Evolutionary conservation across 2,113 vertebrate species (phyloP), one percentile per base, ranked within the genome.

Genomic region (Panurus biarmicus): DNA sequence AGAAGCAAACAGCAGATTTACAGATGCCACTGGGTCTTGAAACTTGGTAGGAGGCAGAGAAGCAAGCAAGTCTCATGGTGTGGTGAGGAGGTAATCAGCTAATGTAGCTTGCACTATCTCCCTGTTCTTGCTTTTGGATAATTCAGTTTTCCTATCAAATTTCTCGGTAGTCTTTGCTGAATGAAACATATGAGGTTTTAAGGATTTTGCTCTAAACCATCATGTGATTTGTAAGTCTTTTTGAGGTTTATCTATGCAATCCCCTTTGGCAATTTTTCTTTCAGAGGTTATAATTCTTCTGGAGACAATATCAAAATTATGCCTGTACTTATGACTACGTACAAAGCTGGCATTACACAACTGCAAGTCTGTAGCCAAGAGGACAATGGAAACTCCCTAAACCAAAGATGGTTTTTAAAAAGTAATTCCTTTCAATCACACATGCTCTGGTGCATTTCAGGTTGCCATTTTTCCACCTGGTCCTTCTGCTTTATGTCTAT

Each of bases 311-410:
- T 40, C 65, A 80, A 90, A 86, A 90, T 69, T 70, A 78, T 61
- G 65, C 56, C 53, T 77, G 7, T 29, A 90, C 72, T 89, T 90
- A 64, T 24, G 22, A 71, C 90, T 93, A 78, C 2, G 0, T 45
- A 69, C 57, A 84, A 92, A 89, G 28, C 47, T 87, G 76, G 76
- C 86, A 77, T 77, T 92, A 78, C 71, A 78, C 70, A 89, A 33
- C n/a, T 64, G 40, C 61, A 67, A 61, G 51, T 31, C 61, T 45
- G 36, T 42, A 94, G 94, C 76, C 86, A 93, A 87, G 48, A 66
- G 45, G 86, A 80, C 67, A 84, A 77, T 45, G 76, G 86, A 95
- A 96, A 87, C 40, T 85, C 81, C 72, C 67, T 86, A 51, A 93
- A 88, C 50, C 65, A 79, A 85, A 82, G 38, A 25, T 70, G 11